Conservation (phyloP, 2,113 vertebrate species). For the Bufo bufo region DNA sequence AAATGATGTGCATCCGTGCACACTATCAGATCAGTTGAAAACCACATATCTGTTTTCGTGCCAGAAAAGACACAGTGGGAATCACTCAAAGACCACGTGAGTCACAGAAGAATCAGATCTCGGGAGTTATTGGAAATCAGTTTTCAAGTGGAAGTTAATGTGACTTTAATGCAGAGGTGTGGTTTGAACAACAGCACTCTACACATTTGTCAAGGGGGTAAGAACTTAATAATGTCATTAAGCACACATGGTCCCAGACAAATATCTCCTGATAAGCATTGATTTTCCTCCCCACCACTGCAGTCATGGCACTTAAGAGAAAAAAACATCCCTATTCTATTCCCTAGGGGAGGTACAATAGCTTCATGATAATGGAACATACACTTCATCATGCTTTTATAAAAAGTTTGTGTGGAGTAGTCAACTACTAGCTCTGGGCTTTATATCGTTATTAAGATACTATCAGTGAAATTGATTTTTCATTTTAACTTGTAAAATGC, state of each 20-base stretch:
- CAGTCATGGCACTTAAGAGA: slow-evolving; percentile 30
- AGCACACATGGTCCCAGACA: slow-evolving; percentile 35
- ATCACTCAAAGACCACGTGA: background rate
- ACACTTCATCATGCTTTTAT: slow-evolving; percentile 30
- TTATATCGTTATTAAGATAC: background rate
- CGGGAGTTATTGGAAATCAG: slow-evolving; percentile 29
- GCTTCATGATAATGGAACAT: slow-evolving; percentile 14
- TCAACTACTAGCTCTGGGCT: background rate
- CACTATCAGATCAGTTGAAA: background rate
- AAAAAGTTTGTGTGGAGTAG: background rate
- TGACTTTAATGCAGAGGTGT: slow-evolving; percentile 42
- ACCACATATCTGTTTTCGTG: background rate
- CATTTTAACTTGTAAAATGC: slow-evolving; percentile 6
- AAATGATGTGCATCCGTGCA: background rate
- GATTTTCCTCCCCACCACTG: slow-evolving; percentile 16
- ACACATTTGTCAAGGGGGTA: slow-evolving; percentile 18
- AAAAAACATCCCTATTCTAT: slow-evolving; percentile 6
- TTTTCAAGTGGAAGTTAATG: slow-evolving; percentile 16
- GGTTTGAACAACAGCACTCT: slow-evolving; percentile 28
- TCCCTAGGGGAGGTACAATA: slow-evolving; percentile 16
- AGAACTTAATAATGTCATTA: slow-evolving; percentile 30
- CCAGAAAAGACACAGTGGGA: background rate
- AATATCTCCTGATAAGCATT: slow-evolving; percentile 37
- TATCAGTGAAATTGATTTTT: background rate
- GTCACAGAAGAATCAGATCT: slow-evolving; percentile 10